Conservation (phyloP, 2,113 vertebrate species). For the Brachionichthys hirsutus region DNA sequence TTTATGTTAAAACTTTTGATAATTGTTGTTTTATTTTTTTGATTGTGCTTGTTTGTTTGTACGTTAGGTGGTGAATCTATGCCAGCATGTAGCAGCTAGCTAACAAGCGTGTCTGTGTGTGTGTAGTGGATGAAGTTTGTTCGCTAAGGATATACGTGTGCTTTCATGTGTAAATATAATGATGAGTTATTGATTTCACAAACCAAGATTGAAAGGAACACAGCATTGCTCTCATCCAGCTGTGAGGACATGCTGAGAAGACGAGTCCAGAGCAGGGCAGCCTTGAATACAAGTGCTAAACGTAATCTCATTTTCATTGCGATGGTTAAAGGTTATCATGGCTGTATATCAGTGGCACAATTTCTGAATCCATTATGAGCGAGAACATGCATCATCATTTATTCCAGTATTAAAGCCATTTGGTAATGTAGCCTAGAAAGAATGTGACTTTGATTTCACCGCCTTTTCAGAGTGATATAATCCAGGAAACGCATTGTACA, state of each 20-base stretch:
- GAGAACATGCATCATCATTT: conserved; percentile 51
- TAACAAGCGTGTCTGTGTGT: neutral
- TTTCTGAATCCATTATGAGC: conserved; percentile 27
- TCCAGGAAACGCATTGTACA: conserved; percentile 24
- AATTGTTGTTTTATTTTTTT: no score
- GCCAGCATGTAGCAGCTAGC: neutral
- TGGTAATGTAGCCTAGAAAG: conserved; percentile 34
- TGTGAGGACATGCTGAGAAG: conserved; percentile 16
- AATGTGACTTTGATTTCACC: conserved; percentile 66
- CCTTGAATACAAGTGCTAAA: conserved; percentile 11
- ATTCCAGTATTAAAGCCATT: conserved; percentile 19
- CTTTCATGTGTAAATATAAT: conserved; percentile 43
- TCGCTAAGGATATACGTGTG: conserved; percentile 8
- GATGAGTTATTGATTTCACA: conserved; percentile 43
- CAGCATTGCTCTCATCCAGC: conserved; percentile 20
- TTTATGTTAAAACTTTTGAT: neutral
- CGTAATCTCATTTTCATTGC: neutral
- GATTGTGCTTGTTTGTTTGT: neutral
- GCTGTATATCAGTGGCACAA: conserved; percentile 23
- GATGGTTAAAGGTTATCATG: neutral
- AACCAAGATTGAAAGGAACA: conserved; percentile 34
- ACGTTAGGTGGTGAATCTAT: neutral
- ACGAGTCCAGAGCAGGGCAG: conserved; percentile 12
- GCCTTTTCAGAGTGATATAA: conserved; percentile 23
- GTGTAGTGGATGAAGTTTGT: neutral